Conservation (phyloP, 1,140 invertebrate genomes). For the Heliothis virescens region DNA sequence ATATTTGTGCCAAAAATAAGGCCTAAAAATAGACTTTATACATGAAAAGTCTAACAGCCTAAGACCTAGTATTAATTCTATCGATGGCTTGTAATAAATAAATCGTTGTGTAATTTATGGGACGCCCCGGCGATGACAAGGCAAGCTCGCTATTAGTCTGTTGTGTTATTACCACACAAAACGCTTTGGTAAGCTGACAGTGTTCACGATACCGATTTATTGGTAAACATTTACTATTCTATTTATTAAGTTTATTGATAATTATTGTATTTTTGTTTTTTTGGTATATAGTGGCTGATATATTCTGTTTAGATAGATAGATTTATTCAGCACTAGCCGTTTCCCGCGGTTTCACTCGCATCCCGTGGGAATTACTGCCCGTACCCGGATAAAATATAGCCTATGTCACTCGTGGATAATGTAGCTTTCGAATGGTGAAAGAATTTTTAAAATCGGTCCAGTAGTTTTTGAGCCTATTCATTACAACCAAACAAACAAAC, state of each 20-base stretch:
- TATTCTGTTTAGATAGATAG: no score
- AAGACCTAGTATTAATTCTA: slow-evolving; percentile 25
- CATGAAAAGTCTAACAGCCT: background rate
- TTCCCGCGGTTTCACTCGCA: no score
- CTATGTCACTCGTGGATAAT: no score
- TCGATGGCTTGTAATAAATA: slow-evolving; percentile 29
- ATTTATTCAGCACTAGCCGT: no score
- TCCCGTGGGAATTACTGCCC: no score
- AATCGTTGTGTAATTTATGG: slow-evolving; percentile 29
- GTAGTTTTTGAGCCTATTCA: no score
- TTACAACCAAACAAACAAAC: no score
- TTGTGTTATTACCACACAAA: slow-evolving; percentile 14
- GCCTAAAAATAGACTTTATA: background rate
- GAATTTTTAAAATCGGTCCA: no score
- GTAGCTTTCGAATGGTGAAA: no score
- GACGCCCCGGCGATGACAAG: slow-evolving; percentile 27
- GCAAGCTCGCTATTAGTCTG: slow-evolving; percentile 11
- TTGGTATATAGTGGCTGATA: background rate
- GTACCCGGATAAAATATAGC: no score
- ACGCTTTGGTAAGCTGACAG: slow-evolving; percentile 30
- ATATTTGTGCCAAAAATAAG: background rate
- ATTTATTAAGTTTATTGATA: background rate
- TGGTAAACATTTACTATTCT: background rate
- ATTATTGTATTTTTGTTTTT: background rate
- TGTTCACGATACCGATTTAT: slow-evolving; percentile 17